These are phyloP conservation scores for Ascidia mentula DNA, from an alignment of 23 tunicate species.

Conservation along the genomic window DNA sequence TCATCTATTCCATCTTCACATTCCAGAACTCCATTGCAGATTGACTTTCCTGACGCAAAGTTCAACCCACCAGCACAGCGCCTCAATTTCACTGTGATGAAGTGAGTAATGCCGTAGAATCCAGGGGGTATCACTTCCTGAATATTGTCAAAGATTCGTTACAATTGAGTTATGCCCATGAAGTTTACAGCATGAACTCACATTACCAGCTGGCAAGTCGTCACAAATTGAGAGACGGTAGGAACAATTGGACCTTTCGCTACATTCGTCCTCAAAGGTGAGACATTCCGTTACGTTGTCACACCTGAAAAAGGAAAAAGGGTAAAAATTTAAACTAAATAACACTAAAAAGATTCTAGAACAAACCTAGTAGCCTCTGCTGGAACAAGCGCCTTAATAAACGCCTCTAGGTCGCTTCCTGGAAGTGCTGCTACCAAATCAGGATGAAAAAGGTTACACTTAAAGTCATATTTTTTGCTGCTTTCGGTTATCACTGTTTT, in stretches of 20 bases:
- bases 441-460: neutral
- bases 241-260: constrained; percentile 5
- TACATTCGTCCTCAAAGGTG: constrained; percentile 11
- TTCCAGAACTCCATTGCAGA: constrained; percentile 43
- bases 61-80: neutral
- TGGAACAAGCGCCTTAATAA: neutral
- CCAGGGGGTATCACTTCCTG: neutral
- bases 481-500: neutral
- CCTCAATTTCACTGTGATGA: neutral
- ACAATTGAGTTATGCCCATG: too few relatives aligned
- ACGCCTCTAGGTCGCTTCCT: neutral
- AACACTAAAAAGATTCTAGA: too few relatives aligned
- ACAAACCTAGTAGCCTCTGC: neutral
- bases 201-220: neutral
- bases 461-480: neutral
- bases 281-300: constrained; percentile 1
- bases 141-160: too few relatives aligned
- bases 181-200: too few relatives aligned
- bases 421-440: neutral
- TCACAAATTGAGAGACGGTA: neutral
- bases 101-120: neutral
- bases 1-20: constrained; percentile 36
- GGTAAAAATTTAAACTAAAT: too few relatives aligned
- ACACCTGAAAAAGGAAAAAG: too few relatives aligned
- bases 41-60: constrained; percentile 14